Evolutionary conservation across 2,888 invertebrate genomes (phyloP).

Genomic region (Pandemis heparana): DNA sequence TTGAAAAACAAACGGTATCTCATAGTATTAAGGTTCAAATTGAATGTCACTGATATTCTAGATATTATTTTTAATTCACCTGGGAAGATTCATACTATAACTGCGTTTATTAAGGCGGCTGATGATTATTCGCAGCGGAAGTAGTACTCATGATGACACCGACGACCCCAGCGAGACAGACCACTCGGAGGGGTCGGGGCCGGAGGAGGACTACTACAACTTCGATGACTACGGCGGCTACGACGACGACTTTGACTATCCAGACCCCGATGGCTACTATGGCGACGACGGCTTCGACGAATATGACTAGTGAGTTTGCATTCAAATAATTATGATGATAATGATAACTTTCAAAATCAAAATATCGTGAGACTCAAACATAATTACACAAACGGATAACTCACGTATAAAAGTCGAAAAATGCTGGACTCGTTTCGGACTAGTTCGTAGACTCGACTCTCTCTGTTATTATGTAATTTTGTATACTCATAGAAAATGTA

Average conservation of each 20-base stretch:
- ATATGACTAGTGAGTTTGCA: neutral
- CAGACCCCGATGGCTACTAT: constrained; percentile 40
- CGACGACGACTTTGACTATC: constrained; percentile 37
- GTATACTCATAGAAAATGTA: neutral
- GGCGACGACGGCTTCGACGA: neutral
- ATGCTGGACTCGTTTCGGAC: too few relatives aligned
- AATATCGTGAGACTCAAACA: too few relatives aligned
- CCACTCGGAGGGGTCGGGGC: constrained; percentile 54
- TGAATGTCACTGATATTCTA: too few relatives aligned
- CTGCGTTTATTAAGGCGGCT: neutral
- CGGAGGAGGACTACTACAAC: constrained; percentile 51
- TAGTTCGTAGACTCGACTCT: too few relatives aligned
- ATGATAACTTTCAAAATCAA: too few relatives aligned
- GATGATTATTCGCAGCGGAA: constrained; percentile 55
- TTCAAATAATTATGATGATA: neutral
- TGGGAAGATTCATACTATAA: too few relatives aligned
- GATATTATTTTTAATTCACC: too few relatives aligned
- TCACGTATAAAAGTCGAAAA: too few relatives aligned
- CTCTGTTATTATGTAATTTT: neutral
- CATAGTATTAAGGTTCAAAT: too few relatives aligned
- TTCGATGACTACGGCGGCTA: constrained; percentile 42
- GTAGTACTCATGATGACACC: constrained; percentile 55
- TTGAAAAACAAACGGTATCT: too few relatives aligned
- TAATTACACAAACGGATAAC: too few relatives aligned
- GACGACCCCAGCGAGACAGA: constrained; percentile 47